These are phyloP conservation scores for Trissonchulus sp. DNA, from an alignment of 2,888 invertebrate genomes.

Conservation along the genomic window DNA sequence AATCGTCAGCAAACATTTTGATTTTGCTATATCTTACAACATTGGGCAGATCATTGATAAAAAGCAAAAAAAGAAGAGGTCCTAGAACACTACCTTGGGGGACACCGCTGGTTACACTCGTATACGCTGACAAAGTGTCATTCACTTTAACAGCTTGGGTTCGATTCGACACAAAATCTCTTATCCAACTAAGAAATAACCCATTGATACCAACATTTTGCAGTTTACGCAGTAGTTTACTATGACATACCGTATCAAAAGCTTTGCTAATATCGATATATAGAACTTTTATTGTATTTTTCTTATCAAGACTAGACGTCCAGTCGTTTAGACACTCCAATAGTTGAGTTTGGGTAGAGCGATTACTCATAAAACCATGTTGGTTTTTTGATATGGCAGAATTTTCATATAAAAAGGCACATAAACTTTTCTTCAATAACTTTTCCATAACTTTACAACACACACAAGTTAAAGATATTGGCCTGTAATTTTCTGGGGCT, in stretches of 20 bases:
- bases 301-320: background rate
- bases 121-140: background rate
- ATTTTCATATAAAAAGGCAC: background rate
- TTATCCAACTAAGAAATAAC: background rate
- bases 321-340: slow-evolving; percentile 19
- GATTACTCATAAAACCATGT: slow-evolving; percentile 5
- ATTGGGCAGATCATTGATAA: slow-evolving; percentile 23
- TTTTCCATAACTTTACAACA: slow-evolving; percentile 26
- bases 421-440: background rate
- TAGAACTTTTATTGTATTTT: background rate
- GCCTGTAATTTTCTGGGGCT: slow-evolving; percentile 7
- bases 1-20: slow-evolving; percentile 26
- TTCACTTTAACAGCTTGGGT: background rate
- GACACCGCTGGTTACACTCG: slow-evolving; percentile 13
- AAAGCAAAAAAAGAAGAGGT: slow-evolving; percentile 14
- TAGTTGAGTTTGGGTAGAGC: slow-evolving; percentile 21
- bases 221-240: background rate
- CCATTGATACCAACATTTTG: background rate
- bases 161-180: background rate
- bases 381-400: background rate
- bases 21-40: background rate
- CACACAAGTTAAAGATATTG: background rate
- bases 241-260: slow-evolving; percentile 12
- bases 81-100: slow-evolving; percentile 27
- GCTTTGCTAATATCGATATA: slow-evolving; percentile 18